phyloP scores from a whole-genome alignment of 2,797 vertebrate genomes.

The Phrynocephalus guinanensis region DNA sequence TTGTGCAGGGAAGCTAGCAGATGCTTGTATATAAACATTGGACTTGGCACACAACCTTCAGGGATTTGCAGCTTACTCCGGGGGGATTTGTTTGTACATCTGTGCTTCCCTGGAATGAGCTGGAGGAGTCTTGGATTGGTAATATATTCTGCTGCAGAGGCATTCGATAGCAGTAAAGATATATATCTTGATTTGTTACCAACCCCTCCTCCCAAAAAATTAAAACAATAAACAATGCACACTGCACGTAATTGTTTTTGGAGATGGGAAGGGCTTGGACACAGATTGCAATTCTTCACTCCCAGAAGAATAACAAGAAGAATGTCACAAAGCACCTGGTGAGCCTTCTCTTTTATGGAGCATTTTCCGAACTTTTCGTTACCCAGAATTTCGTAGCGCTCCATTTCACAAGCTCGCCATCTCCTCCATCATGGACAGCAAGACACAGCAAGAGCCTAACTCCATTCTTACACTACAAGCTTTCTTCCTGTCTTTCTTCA shows the following conservation, averaged over 20 bases:
- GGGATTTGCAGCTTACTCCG: conserved; percentile 5
- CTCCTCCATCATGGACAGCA: background rate
- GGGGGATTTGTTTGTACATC: conserved; percentile 11
- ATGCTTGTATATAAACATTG: conserved; percentile 24
- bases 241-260: background rate
- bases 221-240: background rate
- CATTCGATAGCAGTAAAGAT: background rate
- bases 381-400: background rate
- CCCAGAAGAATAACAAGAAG: background rate
- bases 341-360: no score
- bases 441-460: no score
- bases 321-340: background rate
- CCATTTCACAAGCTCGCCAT: background rate
- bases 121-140: background rate
- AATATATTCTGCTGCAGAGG: background rate
- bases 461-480: background rate
- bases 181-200: background rate
- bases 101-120: conserved; percentile 19
- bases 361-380: background rate
- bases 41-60: conserved; percentile 2
- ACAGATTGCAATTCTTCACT: background rate
- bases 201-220: background rate
- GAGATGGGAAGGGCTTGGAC: background rate
- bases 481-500: no score
- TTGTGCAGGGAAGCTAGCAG: background rate